These are phyloP conservation scores for Drosophila aff. DNA, from an alignment of 1,140 invertebrate species.

Conservation along the genomic window DNA sequence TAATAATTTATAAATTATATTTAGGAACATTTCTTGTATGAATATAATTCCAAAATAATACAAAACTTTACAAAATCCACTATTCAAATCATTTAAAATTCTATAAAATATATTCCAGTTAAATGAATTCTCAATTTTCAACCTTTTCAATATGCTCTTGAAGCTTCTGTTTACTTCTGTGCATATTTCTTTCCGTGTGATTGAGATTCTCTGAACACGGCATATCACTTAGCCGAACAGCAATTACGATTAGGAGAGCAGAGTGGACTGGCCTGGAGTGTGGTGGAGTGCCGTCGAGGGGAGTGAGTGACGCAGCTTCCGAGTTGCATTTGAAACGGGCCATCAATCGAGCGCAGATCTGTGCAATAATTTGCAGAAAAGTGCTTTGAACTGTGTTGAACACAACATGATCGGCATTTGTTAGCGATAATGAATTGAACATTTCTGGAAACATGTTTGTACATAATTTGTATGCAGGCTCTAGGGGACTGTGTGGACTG, in stretches of 20 bases:
- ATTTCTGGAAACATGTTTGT: slow-evolving; percentile 84
- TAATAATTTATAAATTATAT: not conserved
- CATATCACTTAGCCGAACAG: slow-evolving; percentile 76
- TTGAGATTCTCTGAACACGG: slow-evolving; percentile 59
- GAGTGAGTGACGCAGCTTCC: slow-evolving; percentile 35
- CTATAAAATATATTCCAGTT: no score
- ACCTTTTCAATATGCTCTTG: not conserved
- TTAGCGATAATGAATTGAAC: slow-evolving; percentile 85
- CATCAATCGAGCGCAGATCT: slow-evolving; percentile 44
- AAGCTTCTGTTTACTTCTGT: not conserved
- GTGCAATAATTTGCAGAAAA: slow-evolving; percentile 79
- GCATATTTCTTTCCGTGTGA: slow-evolving; percentile 22
- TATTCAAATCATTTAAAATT: not conserved
- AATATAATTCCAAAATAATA: not conserved
- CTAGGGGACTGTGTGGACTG: slow-evolving; percentile 21
- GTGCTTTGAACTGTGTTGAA: slow-evolving; percentile 81
- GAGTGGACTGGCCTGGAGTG: slow-evolving; percentile 14
- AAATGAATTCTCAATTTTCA: no score
- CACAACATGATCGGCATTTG: slow-evolving; percentile 84
- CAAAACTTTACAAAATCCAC: no score
- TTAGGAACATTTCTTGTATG: not conserved
- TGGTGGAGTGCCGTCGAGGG: not conserved
- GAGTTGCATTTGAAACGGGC: slow-evolving; percentile 49
- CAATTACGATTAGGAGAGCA: slow-evolving; percentile 62
- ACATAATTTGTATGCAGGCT: slow-evolving; percentile 83